Percentiles rank a stretch among this genome's conserved stretches.
Conservation (phyloP, 2,113 vertebrate genomes). For the Stigmatopora argus region DNA sequence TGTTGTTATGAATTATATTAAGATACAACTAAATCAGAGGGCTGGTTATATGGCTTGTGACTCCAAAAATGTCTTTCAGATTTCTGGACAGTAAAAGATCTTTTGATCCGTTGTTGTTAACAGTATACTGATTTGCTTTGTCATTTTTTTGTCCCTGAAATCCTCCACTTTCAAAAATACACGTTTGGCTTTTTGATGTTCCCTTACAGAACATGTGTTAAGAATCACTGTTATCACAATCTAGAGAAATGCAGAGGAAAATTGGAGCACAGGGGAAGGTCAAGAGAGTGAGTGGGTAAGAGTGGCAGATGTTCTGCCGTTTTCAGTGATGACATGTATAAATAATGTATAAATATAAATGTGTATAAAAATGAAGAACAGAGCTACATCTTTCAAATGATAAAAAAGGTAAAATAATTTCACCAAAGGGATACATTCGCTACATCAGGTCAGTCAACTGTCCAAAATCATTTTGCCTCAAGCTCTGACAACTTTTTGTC, state of each 20-base stretch:
- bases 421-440: slow-evolving; percentile 54
- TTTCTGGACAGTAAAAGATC: neutral
- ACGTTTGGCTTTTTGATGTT: neutral
- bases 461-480: slow-evolving; percentile 31
- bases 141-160: too few relatives aligned
- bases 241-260: neutral
- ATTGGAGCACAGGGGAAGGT: neutral
- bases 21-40: neutral
- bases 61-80: neutral
- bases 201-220: neutral
- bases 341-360: neutral
- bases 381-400: slow-evolving; percentile 32
- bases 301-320: slow-evolving; percentile 37
- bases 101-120: neutral
- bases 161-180: too few relatives aligned
- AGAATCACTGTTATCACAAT: neutral
- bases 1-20: neutral
- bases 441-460: slow-evolving; percentile 63
- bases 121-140: too few relatives aligned
- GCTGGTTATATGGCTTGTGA: neutral
- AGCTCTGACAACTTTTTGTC: slow-evolving; percentile 41
- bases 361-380: slow-evolving; percentile 36
- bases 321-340: slow-evolving; percentile 32
- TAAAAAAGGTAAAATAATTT: slow-evolving; percentile 43
- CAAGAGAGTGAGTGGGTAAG: slow-evolving; percentile 30